These are phyloP conservation scores for Hippocampus guttulatus DNA, from an alignment of 2,113 vertebrate species.

Conservation along the genomic window DNA sequence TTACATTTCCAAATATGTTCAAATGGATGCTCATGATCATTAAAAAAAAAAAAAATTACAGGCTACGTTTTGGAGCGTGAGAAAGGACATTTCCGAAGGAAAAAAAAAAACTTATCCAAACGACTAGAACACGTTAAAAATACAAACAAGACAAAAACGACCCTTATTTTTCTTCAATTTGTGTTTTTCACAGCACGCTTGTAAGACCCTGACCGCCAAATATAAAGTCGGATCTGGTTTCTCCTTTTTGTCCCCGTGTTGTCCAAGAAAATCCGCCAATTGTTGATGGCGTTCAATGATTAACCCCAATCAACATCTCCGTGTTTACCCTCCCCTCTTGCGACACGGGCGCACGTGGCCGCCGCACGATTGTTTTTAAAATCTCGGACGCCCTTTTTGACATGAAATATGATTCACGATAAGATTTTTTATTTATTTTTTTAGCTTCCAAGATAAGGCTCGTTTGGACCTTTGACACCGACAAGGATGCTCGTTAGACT, in stretches of 20 bases:
- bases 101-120: no score
- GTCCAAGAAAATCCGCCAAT: slow-evolving; percentile 30
- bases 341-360: slow-evolving; percentile 30
- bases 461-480: slow-evolving; percentile 41
- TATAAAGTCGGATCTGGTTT: neutral
- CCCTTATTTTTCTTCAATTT: no score
- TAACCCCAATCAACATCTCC: slow-evolving; percentile 31
- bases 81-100: no score
- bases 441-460: slow-evolving; percentile 11
- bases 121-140: no score
- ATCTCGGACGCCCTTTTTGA: slow-evolving; percentile 34
- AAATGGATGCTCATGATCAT: no score
- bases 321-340: slow-evolving; percentile 30
- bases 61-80: no score
- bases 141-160: no score
- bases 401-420: slow-evolving; percentile 39
- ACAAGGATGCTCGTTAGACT: slow-evolving; percentile 27
- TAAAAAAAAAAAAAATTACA: no score
- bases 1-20: no score
- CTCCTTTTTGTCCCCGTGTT: neutral
- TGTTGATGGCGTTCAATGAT: slow-evolving; percentile 41
- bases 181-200: neutral
- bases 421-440: slow-evolving; percentile 1
- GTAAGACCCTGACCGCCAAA: neutral
- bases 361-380: slow-evolving; percentile 24